These are phyloP conservation scores for Knipowitschia caucasica DNA, from an alignment of 2,797 vertebrate genomes.

Conservation along the genomic window DNA sequence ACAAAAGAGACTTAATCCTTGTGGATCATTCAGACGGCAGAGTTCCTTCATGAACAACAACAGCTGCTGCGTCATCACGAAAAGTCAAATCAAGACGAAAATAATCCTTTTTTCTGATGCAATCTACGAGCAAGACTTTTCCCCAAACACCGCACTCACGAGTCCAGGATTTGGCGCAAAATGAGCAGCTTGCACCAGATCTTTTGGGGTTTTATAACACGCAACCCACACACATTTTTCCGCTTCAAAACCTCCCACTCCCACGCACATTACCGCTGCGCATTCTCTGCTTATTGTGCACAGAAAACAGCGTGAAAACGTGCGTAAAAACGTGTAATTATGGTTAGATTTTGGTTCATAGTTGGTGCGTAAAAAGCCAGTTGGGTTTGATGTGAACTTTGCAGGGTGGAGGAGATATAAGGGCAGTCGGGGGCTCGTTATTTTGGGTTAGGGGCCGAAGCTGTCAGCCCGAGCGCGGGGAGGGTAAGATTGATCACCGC, in stretches of 20 bases:
- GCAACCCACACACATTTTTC: constrained; percentile 50
- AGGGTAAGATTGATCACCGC: constrained; percentile 92
- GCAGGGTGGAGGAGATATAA: background rate
- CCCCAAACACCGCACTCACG: background rate
- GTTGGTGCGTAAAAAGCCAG: constrained; percentile 13
- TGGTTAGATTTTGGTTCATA: background rate
- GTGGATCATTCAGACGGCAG: background rate
- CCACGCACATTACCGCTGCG: constrained; percentile 83
- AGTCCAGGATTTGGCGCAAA: constrained; percentile 5
- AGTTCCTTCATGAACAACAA: background rate
- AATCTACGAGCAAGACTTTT: background rate
- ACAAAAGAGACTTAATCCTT: too few relatives aligned
- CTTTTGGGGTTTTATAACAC: constrained; percentile 8
- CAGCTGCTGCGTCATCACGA: background rate
- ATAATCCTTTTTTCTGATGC: constrained; percentile 1
- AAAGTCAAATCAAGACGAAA: background rate
- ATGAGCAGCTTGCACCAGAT: constrained; percentile 21
- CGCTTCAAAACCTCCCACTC: constrained; percentile 73
- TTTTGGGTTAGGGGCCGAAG: constrained; percentile 65
- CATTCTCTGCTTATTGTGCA: too few relatives aligned
- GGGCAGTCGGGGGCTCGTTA: constrained; percentile 37
- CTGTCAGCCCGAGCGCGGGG: constrained; percentile 86
- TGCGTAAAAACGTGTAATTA: constrained; percentile 21
- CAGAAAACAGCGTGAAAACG: too few relatives aligned
- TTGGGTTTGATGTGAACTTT: background rate